Evolutionary conservation across 2,888 invertebrate genomes (phyloP).

Genomic region (Campaea margaritaria): DNA sequence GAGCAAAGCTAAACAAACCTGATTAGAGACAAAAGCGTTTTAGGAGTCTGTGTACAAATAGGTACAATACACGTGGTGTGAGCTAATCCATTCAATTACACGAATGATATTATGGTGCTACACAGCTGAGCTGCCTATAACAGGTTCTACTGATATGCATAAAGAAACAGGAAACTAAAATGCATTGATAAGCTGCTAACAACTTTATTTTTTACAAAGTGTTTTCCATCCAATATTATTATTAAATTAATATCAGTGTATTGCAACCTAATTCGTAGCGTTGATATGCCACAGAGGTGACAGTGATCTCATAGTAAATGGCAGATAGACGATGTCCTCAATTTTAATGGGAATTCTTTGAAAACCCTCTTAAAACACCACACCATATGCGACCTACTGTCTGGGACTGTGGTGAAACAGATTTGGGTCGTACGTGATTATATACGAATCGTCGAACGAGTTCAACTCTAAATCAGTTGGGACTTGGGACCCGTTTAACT

Average conservation of each 20-base stretch:
- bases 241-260: too few relatives aligned
- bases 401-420: slow-evolving; percentile 55
- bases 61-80: slow-evolving; percentile 42
- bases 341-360: slow-evolving; percentile 15
- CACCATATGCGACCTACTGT: slow-evolving; percentile 50
- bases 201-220: slow-evolving; percentile 10
- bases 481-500: slow-evolving; percentile 54
- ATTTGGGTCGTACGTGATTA: slow-evolving; percentile 74
- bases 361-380: slow-evolving; percentile 29
- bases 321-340: slow-evolving; percentile 7
- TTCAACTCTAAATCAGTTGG: slow-evolving; percentile 56
- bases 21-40: slow-evolving; percentile 31
- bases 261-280: slow-evolving; percentile 22
- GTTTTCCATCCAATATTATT: slow-evolving; percentile 6
- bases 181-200: slow-evolving; percentile 25
- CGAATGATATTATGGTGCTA: slow-evolving; percentile 40
- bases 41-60: slow-evolving; percentile 41
- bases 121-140: slow-evolving; percentile 30
- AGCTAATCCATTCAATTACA: slow-evolving; percentile 40
- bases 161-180: slow-evolving; percentile 32
- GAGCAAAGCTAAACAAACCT: slow-evolving; percentile 28
- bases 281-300: slow-evolving; percentile 23
- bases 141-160: slow-evolving; percentile 45
- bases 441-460: slow-evolving; percentile 55
- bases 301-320: slow-evolving; percentile 23